Evolutionary conservation across 2,113 vertebrate genomes (phyloP), one percentile per base, ranked within the genome.

Genomic region (Bungarus multicinctus): DNA sequence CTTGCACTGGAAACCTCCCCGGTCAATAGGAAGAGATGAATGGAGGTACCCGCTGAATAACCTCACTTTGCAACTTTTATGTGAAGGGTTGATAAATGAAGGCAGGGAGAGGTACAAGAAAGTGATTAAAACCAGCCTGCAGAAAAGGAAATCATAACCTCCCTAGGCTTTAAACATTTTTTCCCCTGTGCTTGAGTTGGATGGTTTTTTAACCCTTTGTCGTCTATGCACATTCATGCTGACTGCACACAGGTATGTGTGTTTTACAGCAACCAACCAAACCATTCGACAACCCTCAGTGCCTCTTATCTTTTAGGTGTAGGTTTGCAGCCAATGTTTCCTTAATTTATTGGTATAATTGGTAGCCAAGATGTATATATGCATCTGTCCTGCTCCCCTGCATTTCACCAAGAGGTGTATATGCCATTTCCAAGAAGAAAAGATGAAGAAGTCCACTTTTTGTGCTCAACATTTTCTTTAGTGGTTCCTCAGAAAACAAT

Each of bases 61-160:
- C 97, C 97, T 97, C 97, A 95, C 95, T 97, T 96, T 96, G 96
- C 97, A 97, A 97, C 97, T 97, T 98, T 97, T 97, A 97, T 97
- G 97, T 96, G 94, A 97, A 96, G 94, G 96, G 96, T 98, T 98
- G 97, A 98, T 97, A 98, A 97, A 98, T 96, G 98, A 97, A 96
- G 91, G 96, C 96, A 96, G 95, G 43, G 92, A 97, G 96, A 96
- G 96, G 95, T 97, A 98, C 97, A 97, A 97, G 97, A 97, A 97
- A 97, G 97, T 97, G 97, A 98, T 97, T 98, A 97, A 98, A 98
- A 98, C 96, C 97, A 98, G 97, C 97, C 97, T 96, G 96, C 6
- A 87, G 90, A 85, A 96, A 96, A 97, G 92, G 94, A 96, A 97
- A 64, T 94, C 95, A 96, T 96, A 96, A 96, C 97, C 95, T 96